A percentile compares a stretch with the other conserved stretches of the same genome.
phyloP scores from a whole-genome alignment of 2,888 invertebrate genomes.

The Agonopterix subpropinquella region DNA sequence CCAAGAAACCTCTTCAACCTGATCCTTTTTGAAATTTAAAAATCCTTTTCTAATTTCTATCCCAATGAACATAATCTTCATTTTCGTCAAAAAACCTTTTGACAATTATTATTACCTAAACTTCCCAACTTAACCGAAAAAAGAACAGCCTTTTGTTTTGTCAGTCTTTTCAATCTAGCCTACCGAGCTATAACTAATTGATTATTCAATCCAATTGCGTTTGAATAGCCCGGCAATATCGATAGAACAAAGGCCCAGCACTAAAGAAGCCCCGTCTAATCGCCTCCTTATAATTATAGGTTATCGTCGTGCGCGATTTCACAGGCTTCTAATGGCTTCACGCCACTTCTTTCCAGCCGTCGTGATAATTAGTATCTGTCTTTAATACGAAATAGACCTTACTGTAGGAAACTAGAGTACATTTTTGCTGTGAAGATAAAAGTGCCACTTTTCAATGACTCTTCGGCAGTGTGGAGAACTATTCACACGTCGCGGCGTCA shows the following conservation, averaged over 20 bases:
- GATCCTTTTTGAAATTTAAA: too few relatives aligned
- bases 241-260: slow-evolving; percentile 16
- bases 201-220: slow-evolving; percentile 3
- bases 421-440: slow-evolving; percentile 11
- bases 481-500: slow-evolving; percentile 31
- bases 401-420: slow-evolving; percentile 8
- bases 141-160: too few relatives aligned
- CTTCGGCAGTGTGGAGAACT: slow-evolving; percentile 38
- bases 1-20: too few relatives aligned
- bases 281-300: slow-evolving; percentile 43
- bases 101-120: too few relatives aligned
- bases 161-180: background rate
- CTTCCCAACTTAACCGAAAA: too few relatives aligned
- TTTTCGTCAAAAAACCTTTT: too few relatives aligned
- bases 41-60: too few relatives aligned
- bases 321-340: slow-evolving; percentile 54
- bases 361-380: slow-evolving; percentile 37
- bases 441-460: slow-evolving; percentile 34
- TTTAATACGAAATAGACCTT: slow-evolving; percentile 14
- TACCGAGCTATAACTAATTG: background rate
- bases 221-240: slow-evolving; percentile 3
- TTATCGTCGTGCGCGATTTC: slow-evolving; percentile 51
- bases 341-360: slow-evolving; percentile 35
- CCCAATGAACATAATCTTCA: too few relatives aligned
- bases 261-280: slow-evolving; percentile 26